Conservation (phyloP, 1,140 invertebrate species). For the Magallana gigas region DNA sequence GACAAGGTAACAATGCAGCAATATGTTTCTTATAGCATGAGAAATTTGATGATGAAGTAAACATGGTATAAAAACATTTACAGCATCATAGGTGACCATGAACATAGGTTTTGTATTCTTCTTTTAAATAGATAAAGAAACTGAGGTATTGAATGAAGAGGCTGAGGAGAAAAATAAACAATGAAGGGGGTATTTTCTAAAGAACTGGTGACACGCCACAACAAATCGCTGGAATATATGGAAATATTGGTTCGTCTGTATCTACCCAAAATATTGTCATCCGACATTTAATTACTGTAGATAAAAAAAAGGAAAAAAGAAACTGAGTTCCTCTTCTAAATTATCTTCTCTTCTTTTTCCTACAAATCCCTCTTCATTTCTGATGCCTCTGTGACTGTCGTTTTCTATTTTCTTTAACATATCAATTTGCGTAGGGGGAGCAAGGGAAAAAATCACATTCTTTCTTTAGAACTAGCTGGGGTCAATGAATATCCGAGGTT, state of each 20-base stretch:
- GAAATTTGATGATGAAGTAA: neutral
- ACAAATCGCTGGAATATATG: conserved; percentile 28
- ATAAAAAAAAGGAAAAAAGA: neutral
- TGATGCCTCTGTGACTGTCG: no score
- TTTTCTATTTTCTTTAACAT: neutral
- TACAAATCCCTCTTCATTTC: neutral
- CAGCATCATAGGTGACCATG: conserved; percentile 5
- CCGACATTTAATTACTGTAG: neutral
- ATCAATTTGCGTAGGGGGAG: conserved; percentile 8
- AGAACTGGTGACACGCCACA: conserved; percentile 25
- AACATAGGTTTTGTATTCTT: conserved; percentile 1
- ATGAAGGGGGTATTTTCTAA: conserved; percentile 3
- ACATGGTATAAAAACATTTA: conserved; percentile 6
- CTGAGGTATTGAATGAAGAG: conserved; percentile 27
- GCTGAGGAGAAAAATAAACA: neutral
- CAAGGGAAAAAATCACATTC: neutral
- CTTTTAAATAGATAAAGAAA: neutral
- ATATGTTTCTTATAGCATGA: neutral
- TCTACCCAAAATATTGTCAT: conserved; percentile 24
- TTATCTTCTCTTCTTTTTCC: neutral
- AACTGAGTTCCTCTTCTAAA: neutral
- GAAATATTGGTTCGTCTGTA: conserved; percentile 30
- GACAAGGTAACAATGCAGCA: no score
- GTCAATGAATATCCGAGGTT: conserved; percentile 59
- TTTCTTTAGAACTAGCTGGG: conserved; percentile 19